phyloP scores from a whole-genome alignment of 2,888 invertebrate genomes.

The Athrips mouffetella region DNA sequence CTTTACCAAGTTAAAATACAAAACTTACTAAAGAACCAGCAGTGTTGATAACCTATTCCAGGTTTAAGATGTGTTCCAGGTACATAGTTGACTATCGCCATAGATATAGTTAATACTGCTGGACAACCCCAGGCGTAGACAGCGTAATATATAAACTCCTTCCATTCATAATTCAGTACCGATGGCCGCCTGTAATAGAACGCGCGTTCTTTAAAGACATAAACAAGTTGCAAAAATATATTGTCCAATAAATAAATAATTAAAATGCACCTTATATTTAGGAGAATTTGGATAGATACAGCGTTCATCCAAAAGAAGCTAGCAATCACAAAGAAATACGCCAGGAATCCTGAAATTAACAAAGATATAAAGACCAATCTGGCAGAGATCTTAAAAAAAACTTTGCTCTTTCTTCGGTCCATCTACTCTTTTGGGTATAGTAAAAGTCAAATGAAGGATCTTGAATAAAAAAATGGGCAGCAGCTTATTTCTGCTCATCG shows the following conservation, averaged over 20 bases:
- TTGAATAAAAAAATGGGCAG: no score
- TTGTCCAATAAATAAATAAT: neutral
- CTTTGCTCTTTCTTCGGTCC: no score
- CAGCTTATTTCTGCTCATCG: no score
- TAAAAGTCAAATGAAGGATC: no score
- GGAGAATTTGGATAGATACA: slow-evolving; percentile 82
- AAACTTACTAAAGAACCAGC: slow-evolving; percentile 81
- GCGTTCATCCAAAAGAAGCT: slow-evolving; percentile 84
- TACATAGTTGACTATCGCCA: slow-evolving; percentile 72
- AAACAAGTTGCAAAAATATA: neutral
- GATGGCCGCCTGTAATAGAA: slow-evolving; percentile 49
- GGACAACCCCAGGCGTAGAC: slow-evolving; percentile 80
- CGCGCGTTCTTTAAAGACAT: no score
- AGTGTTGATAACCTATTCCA: slow-evolving; percentile 76
- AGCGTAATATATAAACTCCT: slow-evolving; percentile 73
- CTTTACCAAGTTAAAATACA: neutral
- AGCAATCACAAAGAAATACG: slow-evolving; percentile 78
- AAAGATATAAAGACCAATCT: slow-evolving; percentile 6
- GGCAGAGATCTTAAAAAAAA: no score
- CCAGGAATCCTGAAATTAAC: slow-evolving; percentile 68
- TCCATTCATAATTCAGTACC: slow-evolving; percentile 74
- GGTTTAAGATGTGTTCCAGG: slow-evolving; percentile 75
- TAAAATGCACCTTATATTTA: slow-evolving; percentile 76
- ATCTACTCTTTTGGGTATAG: no score
- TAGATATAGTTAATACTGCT: slow-evolving; percentile 63